Base-by-base conservation (phyloP, 2,888 invertebrate genomes). In the Meiosimyza platycephala region DNA sequence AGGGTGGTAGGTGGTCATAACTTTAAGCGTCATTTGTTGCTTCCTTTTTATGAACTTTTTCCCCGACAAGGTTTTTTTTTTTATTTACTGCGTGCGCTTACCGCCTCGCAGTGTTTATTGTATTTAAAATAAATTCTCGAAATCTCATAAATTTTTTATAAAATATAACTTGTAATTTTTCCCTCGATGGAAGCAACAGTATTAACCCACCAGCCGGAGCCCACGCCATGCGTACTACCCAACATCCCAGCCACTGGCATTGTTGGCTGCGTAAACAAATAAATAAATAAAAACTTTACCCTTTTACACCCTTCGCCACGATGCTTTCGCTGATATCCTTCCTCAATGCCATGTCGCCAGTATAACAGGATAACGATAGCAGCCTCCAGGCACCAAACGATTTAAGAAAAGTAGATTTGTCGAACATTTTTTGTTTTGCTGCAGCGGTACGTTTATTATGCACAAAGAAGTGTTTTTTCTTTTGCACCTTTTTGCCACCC, bases 321-420 rank as follows among this genome's bases (percentile, higher is more conserved):
- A 2, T 28, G 28, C 4, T 28, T 28, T 28, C 40, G 40, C 40
- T 40, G 40, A 40, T 40, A 40, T 40, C 40, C 9, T 40, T 40
- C 40, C 40, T 40, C 40, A 40, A 40, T 40, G 40, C 40, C 40
- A 40, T 40, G 40, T 40, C 40, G 40, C 40, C 40, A 40, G 40
- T 9, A 40, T 40, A 22, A 28, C 57, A 57, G 22, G 22, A 28
- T 55, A 18, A 55, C 55, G 55, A 22, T 55, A 22, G 55, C 18
- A 57, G 57, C 57, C 57, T 57, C 12, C 57, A 57, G 57, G 57
- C 57, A 57, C 22, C 57, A 57, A 57, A 57, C 18, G 57, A 57
- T 57, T 57, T 57, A 57, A 40, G 57, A 22, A 57, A 57, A 57
- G 28, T 28, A 18, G 28, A 57, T 57, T 57, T 57, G 57, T 22